Evolutionary conservation across 2,888 invertebrate genomes (phyloP).

Genomic region (Geotrupes spiniger): DNA sequence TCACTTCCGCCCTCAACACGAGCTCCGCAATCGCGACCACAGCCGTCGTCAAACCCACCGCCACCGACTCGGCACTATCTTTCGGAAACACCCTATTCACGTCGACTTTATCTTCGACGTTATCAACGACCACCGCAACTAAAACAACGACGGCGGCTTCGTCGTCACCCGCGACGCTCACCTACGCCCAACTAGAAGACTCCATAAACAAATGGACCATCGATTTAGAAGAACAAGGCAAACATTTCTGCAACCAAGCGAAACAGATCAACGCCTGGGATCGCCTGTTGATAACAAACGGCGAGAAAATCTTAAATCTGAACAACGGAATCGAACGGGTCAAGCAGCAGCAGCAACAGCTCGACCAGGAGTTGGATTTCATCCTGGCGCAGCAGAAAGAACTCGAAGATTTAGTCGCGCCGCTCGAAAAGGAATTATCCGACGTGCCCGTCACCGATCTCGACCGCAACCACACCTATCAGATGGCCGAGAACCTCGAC

Average conservation of each 20-base stretch:
- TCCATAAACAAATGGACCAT: conserved; percentile 91
- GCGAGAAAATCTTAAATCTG: conserved; percentile 86
- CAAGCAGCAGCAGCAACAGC: conserved; percentile 81
- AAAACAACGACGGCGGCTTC: conserved; percentile 41
- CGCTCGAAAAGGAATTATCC: conserved; percentile 78
- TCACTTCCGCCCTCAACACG: conserved; percentile 21
- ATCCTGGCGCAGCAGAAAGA: conserved; percentile 90
- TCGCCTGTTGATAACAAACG: conserved; percentile 81
- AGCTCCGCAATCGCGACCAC: conserved; percentile 26
- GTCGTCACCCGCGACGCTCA: conserved; percentile 58
- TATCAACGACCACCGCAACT: conserved; percentile 34
- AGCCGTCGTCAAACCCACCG: conserved; percentile 5
- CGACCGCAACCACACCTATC: conserved; percentile 88
- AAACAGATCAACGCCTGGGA: conserved; percentile 97
- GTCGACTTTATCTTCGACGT: conserved; percentile 11
- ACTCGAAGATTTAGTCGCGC: conserved; percentile 79
- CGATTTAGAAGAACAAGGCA: conserved; percentile 90
- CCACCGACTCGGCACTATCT: background rate
- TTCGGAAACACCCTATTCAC: too few species aligned
- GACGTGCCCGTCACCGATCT: conserved; percentile 73
- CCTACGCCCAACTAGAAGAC: conserved; percentile 85
- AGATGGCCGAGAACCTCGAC: conserved; percentile 85
- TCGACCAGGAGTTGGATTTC: conserved; percentile 93
- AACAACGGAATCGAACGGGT: conserved; percentile 87
- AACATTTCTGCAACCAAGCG: conserved; percentile 89